phyloP scores from a whole-genome alignment of 2,797 vertebrate species.

The Myotis planiceps region DNA sequence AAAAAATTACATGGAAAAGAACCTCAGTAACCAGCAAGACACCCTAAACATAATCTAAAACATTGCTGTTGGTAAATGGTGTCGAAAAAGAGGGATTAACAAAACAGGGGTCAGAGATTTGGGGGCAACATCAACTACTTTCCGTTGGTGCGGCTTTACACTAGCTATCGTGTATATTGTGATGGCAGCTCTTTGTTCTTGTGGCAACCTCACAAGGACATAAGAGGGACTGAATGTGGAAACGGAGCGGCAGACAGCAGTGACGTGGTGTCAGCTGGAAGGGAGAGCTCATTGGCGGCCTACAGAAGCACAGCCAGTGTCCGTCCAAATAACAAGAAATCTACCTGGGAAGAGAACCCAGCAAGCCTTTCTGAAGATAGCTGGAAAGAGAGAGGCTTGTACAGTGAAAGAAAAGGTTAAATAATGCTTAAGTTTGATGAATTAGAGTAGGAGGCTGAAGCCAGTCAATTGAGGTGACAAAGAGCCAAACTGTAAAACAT shows the following conservation, averaged over 20 bases:
- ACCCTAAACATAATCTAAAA: neutral
- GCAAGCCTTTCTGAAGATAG: neutral
- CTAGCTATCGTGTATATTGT: neutral
- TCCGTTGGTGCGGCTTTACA: neutral
- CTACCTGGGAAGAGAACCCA: neutral
- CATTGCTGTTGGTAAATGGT: neutral
- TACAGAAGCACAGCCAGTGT: neutral
- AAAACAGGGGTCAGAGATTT: neutral
- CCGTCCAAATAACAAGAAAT: neutral
- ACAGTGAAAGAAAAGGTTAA: neutral
- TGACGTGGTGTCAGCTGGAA: neutral
- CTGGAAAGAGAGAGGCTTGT: neutral
- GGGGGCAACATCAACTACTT: neutral
- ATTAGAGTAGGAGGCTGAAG: neutral
- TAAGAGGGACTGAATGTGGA: neutral
- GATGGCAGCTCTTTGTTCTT: neutral
- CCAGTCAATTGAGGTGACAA: neutral
- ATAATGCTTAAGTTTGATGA: neutral
- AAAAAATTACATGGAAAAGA: conserved; percentile 11
- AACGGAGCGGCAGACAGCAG: neutral
- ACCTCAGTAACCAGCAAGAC: neutral
- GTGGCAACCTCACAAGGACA: neutral
- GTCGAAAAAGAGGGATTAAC: neutral
- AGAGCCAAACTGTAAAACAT: neutral
- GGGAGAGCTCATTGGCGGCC: neutral